These are phyloP conservation scores for Tenodera sinensis DNA, from an alignment of 2,888 invertebrate species.

Conservation along the genomic window DNA sequence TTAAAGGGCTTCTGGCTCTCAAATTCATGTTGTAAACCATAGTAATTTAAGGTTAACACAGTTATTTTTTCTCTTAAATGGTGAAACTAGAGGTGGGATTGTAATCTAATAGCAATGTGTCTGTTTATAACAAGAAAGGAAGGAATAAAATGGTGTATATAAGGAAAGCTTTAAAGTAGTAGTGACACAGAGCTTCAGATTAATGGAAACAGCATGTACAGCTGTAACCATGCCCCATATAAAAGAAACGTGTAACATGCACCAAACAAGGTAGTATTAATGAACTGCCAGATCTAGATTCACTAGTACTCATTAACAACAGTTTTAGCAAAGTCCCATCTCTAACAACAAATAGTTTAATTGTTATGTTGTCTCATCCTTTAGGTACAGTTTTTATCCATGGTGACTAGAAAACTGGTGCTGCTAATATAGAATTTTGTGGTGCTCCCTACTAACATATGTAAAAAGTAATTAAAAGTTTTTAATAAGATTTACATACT, in stretches of 20 bases:
- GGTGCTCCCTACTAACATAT: neutral
- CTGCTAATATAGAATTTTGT: neutral
- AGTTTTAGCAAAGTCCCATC: neutral
- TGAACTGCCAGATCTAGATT: neutral
- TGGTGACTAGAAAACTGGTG: neutral
- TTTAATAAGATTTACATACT: neutral
- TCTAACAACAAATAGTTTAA: neutral
- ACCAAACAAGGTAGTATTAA: neutral
- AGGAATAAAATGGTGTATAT: no score
- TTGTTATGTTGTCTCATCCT: neutral
- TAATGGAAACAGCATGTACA: neutral
- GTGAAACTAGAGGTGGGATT: neutral
- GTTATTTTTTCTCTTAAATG: neutral
- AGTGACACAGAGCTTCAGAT: neutral
- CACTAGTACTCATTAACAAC: neutral
- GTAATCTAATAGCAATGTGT: no score
- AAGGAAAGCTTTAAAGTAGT: neutral
- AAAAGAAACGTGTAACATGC: no score
- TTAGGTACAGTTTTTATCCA: neutral
- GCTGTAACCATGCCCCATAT: neutral
- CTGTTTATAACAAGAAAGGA: no score
- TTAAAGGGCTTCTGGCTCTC: neutral
- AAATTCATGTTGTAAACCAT: neutral
- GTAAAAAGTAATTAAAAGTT: neutral
- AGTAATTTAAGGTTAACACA: neutral